phyloP scores from a whole-genome alignment of 2,113 vertebrate species.

The Leucopsar rothschildi region DNA sequence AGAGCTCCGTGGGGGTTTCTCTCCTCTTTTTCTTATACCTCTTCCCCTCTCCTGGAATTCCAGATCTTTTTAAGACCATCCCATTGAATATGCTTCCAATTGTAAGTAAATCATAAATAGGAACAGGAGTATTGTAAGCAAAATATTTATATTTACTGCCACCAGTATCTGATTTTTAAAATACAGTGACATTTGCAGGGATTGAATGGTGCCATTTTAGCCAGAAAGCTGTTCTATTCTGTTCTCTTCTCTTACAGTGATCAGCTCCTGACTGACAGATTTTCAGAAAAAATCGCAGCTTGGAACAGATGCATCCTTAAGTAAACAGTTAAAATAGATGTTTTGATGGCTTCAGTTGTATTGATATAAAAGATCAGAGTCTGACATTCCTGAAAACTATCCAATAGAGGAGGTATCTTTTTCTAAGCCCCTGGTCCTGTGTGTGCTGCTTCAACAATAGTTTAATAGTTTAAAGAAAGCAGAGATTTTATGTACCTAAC shows the following conservation, averaged over 20 bases:
- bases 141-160: slow-evolving; percentile 40
- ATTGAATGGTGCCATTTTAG: background rate
- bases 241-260: background rate
- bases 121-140: background rate
- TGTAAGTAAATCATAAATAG: background rate
- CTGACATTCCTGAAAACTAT: slow-evolving; percentile 5
- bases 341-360: slow-evolving; percentile 38
- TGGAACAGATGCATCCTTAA: slow-evolving; percentile 27
- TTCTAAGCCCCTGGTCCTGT: background rate
- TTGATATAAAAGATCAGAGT: background rate
- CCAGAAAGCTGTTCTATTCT: background rate
- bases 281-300: slow-evolving; percentile 25
- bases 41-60: background rate
- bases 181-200: background rate
- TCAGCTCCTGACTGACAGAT: slow-evolving; percentile 11
- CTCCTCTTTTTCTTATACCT: background rate
- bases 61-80: background rate
- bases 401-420: background rate
- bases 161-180: slow-evolving; percentile 15
- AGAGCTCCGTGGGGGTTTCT: background rate
- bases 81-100: background rate
- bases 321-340: slow-evolving; percentile 45
- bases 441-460: background rate
- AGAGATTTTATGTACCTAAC: background rate
- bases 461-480: background rate